Evolutionary conservation across 2,113 vertebrate genomes (phyloP).

Genomic region (Dromiciops gliroides): DNA sequence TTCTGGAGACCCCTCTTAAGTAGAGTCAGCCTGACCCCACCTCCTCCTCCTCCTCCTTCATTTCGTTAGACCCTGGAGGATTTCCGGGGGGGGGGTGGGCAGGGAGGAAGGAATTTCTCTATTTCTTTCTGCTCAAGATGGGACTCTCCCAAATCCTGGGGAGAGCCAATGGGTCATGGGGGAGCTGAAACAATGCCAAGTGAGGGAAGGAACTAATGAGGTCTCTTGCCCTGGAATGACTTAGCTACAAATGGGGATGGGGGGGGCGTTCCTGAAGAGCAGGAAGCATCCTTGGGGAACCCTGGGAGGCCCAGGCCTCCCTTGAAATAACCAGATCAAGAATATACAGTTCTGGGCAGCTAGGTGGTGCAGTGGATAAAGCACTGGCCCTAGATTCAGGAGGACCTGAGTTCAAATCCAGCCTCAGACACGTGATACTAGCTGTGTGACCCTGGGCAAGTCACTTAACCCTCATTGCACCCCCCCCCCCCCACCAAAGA

Average conservation of each 20-base stretch:
- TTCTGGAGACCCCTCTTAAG: not conserved
- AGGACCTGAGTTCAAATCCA: too few species aligned
- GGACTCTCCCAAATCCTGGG: not conserved
- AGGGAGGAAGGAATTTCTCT: too few species aligned
- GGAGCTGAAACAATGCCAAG: not conserved
- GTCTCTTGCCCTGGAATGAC: not conserved
- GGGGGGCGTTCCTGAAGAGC: not conserved
- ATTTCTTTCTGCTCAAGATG: not conserved
- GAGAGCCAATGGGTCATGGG: not conserved
- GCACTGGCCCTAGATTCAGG: too few species aligned
- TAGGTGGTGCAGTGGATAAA: too few species aligned
- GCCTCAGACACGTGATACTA: too few species aligned
- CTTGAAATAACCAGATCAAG: not conserved
- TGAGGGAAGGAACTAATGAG: not conserved
- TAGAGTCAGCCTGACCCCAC: not conserved
- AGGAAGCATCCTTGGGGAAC: not conserved
- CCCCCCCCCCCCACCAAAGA: too few species aligned
- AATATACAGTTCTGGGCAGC: not conserved
- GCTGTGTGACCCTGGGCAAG: too few species aligned
- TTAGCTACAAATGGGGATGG: not conserved
- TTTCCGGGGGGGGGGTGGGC: not conserved
- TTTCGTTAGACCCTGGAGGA: not conserved
- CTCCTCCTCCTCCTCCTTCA: not conserved
- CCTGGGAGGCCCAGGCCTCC: not conserved
- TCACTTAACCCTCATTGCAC: too few species aligned